phyloP scores from a whole-genome alignment of 2,797 vertebrate species.

The Gymnothorax reevesii region DNA sequence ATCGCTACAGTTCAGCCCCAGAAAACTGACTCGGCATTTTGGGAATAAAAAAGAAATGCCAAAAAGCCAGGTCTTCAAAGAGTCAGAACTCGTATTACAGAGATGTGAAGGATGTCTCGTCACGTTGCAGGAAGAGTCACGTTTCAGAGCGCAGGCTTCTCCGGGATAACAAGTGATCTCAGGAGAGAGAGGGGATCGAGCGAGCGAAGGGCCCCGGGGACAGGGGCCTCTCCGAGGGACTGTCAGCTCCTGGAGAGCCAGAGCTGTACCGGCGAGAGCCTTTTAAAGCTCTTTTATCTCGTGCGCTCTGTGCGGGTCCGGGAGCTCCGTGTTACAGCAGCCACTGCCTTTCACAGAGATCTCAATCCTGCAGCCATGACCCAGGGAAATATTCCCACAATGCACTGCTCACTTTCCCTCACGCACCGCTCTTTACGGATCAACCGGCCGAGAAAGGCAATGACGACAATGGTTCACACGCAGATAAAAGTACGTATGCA shows the following conservation, averaged over 20 bases:
- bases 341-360: neutral
- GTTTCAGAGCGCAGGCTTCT: neutral
- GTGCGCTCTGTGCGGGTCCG: neutral
- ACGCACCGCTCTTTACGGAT: neutral
- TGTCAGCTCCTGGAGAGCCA: neutral
- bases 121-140: neutral
- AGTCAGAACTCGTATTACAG: neutral
- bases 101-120: neutral
- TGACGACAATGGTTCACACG: slow-evolving; percentile 66
- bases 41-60: no score
- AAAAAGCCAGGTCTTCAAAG: no score
- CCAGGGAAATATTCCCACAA: neutral
- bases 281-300: neutral
- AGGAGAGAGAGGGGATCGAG: no score
- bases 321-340: neutral
- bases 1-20: neutral
- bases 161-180: neutral
- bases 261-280: neutral
- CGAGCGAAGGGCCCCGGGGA: neutral
- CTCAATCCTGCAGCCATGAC: neutral
- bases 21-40: neutral
- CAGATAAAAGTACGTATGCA: slow-evolving; percentile 36
- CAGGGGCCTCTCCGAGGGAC: neutral
- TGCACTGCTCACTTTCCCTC: neutral
- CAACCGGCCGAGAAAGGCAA: slow-evolving; percentile 35